Evolutionary conservation across 2,797 vertebrate genomes (phyloP), one percentile per base, ranked within the genome.

Genomic region (Crenuchus spilurus): DNA sequence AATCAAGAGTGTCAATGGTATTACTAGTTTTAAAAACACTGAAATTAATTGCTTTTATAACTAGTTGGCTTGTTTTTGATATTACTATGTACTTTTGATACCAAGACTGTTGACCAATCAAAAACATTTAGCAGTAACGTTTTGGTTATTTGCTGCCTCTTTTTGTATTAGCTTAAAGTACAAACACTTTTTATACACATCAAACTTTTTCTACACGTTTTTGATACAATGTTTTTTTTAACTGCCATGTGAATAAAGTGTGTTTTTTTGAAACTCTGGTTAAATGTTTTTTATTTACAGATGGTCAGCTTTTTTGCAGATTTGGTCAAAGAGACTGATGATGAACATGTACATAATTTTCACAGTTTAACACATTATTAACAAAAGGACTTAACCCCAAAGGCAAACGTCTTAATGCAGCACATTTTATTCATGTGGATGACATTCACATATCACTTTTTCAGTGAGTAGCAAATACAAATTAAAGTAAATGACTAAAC

Each of bases 221-320:
- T 91, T 90, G 89, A 89, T 82, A 70, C 68, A 39, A 75, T 37
- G 14, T 75, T 92, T 91, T 90, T 93, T 92, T 72, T 87, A 94
- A 95, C 95, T 97, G 95, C 96, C 95, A 93, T 94, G 92, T 94
- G 93, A 98, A 97, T 97, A 98, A 98, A 98, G 95, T 93, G 94
- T 97, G 92, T 85, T 91, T 92, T 91, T 91, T 70, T 79, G 76
- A 87, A 81, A 79, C 7, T 54, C 42, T 75, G 75, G 93, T 89
- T 90, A 93, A 87, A 87, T 92, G 84, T 73, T 49, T 65, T 78
- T 63, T 44, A 24, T 51, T 51, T 51, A 20, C 20, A 6, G 2
- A 44, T 6, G 4, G 4, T 37, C 35, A 37, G 35, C 10, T 4
- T 37, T 37, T n/a, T n/a, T n/a, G n/a, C n/a, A n/a, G n/a, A n/a